Percentiles rank a stretch among this genome's conserved stretches.
phyloP scores from a whole-genome alignment of 2,888 invertebrate genomes.

The Pardosa pseudoannulata region DNA sequence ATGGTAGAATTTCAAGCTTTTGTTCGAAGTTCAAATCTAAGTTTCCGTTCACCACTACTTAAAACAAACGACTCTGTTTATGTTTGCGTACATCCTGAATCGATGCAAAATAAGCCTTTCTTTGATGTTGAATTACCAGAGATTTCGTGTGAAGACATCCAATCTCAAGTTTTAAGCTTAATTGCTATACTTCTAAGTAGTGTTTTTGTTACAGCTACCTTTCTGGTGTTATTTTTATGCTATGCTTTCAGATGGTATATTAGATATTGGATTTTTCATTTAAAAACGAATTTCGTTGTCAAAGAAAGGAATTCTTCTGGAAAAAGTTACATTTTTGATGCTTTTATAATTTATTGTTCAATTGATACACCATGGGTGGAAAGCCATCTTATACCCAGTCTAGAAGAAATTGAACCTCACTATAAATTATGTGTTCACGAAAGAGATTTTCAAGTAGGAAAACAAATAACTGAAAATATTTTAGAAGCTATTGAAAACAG shows the following conservation, averaged over 20 bases:
- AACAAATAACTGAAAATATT: constrained; percentile 85
- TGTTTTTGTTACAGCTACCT: not conserved
- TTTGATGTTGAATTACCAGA: constrained; percentile 13
- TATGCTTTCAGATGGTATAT: constrained; percentile 46
- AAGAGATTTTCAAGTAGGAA: constrained; percentile 85
- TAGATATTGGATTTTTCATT: constrained; percentile 34
- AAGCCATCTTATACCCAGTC: constrained; percentile 82
- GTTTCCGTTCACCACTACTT: not conserved
- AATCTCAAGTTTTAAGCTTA: not conserved
- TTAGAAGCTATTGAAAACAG: constrained; percentile 84
- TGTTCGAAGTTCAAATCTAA: constrained; percentile 2
- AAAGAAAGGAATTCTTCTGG: not conserved
- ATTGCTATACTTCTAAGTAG: not conserved
- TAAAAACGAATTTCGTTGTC: constrained; percentile 3
- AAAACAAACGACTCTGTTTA: not conserved
- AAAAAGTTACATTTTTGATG: constrained; percentile 80
- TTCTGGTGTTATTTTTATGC: not conserved
- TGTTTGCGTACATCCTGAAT: not conserved
- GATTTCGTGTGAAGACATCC: not conserved
- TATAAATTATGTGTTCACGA: constrained; percentile 84
- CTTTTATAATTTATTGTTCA: constrained; percentile 85
- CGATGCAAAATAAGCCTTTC: not conserved
- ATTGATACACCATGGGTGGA: constrained; percentile 83
- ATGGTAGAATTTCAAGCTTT: constrained; percentile 44
- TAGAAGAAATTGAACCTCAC: constrained; percentile 80